phyloP scores from a whole-genome alignment of 2,888 invertebrate species.

The Zeuzera pyrina region DNA sequence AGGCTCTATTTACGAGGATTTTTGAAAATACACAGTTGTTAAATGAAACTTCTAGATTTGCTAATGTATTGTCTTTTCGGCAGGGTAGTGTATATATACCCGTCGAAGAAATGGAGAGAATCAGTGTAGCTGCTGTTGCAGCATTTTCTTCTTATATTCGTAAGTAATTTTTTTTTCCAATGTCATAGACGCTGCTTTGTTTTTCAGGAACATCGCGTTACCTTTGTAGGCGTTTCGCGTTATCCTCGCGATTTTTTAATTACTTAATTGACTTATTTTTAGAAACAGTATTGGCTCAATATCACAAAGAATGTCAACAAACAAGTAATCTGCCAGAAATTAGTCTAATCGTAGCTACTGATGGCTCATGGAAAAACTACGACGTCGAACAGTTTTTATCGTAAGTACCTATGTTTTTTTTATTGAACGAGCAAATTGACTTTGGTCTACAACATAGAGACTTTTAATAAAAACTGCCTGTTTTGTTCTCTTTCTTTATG shows the following conservation, averaged over 20 bases:
- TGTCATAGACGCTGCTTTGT: neutral
- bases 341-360: conserved; percentile 73
- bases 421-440: too few relatives aligned
- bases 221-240: too few relatives aligned
- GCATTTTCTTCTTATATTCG: conserved; percentile 67
- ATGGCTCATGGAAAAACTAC: conserved; percentile 71
- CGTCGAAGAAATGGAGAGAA: conserved; percentile 54
- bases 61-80: conserved; percentile 49
- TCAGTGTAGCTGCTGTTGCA: conserved; percentile 56
- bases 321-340: conserved; percentile 48
- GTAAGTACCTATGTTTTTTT: too few relatives aligned
- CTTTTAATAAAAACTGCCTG: too few relatives aligned
- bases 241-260: too few relatives aligned
- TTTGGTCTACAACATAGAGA: too few relatives aligned
- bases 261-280: conserved; percentile 10
- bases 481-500: too few relatives aligned
- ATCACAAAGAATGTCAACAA: conserved; percentile 42
- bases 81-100: conserved; percentile 58
- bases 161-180: conserved; percentile 30
- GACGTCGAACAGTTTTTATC: conserved; percentile 71
- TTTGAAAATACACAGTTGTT: conserved; percentile 45
- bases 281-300: conserved; percentile 39
- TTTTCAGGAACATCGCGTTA: neutral
- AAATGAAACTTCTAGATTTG: conserved; percentile 53
- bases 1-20: conserved; percentile 49